Evolutionary conservation across 2,888 invertebrate genomes (phyloP).

Genomic region (Amiota minor): DNA sequence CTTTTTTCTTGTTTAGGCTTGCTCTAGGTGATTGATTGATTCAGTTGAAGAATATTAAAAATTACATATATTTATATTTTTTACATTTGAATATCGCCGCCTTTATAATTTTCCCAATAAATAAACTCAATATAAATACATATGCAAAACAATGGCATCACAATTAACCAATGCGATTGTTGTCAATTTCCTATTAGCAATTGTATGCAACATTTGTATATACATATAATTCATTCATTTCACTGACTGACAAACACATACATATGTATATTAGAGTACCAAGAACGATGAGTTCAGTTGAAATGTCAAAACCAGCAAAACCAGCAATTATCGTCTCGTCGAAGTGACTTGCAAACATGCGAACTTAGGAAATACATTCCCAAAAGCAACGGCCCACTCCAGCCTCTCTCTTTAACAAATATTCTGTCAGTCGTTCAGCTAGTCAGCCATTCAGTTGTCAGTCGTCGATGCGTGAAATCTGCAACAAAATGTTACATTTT

Average conservation of each 20-base stretch:
- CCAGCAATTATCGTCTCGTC: constrained; percentile 27
- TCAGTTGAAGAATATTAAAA: too few relatives aligned
- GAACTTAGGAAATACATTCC: constrained; percentile 30
- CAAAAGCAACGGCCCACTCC: constrained; percentile 24
- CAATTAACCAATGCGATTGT: constrained; percentile 51
- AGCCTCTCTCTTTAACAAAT: not conserved
- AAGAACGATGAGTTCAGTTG: not conserved
- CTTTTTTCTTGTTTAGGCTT: too few relatives aligned
- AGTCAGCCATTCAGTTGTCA: not conserved
- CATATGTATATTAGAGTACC: too few relatives aligned
- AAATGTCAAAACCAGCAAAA: constrained; percentile 27
- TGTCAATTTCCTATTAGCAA: constrained; percentile 40
- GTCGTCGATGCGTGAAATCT: constrained; percentile 43
- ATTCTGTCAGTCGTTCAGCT: too few relatives aligned
- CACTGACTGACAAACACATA: not conserved
- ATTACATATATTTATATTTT: too few relatives aligned
- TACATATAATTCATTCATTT: not conserved
- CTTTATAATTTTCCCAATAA: too few relatives aligned
- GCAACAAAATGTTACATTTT: constrained; percentile 54
- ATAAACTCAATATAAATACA: not conserved
- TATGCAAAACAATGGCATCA: constrained; percentile 36
- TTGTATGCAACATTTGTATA: too few relatives aligned
- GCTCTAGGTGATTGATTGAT: too few relatives aligned
- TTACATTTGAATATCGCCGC: too few relatives aligned
- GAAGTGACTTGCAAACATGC: constrained; percentile 20